Conservation (phyloP, 2,797 vertebrate species). For the Sebastes kiyomatsui region DNA sequence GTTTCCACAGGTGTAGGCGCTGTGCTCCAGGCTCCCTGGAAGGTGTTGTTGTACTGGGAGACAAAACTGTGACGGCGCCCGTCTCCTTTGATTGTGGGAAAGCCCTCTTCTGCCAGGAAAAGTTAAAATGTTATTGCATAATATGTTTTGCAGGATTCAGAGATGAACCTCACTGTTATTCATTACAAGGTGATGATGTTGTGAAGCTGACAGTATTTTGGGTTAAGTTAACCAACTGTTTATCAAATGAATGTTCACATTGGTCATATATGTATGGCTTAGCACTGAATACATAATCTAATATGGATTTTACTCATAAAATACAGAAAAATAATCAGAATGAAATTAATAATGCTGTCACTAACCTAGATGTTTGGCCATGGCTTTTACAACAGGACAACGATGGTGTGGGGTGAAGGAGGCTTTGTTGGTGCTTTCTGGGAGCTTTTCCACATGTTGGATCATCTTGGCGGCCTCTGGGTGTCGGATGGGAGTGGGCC, state of each 20-base stretch:
- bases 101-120: slow-evolving; percentile 28
- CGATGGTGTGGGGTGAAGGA: slow-evolving; percentile 20
- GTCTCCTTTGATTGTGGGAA: slow-evolving; percentile 48
- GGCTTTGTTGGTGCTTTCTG: slow-evolving; percentile 38
- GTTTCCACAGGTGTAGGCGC: slow-evolving; percentile 15
- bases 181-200: slow-evolving; percentile 15
- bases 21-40: slow-evolving; percentile 30
- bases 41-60: slow-evolving; percentile 48
- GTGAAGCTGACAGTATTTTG: not conserved
- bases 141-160: not conserved
- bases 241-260: not conserved
- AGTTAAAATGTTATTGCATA: not conserved
- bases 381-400: slow-evolving; percentile 13
- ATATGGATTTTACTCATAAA: not conserved
- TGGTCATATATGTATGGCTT: not conserved
- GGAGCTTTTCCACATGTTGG: not conserved
- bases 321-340: not conserved
- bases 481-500: not conserved
- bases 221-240: not conserved
- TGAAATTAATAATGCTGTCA: not conserved
- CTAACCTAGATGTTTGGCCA: slow-evolving; percentile 42
- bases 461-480: not conserved
- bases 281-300: not conserved
- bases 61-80: not conserved
- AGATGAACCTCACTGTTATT: slow-evolving; percentile 13